Evolutionary conservation across 1,140 invertebrate species (phyloP).

Genomic region (Meloidogyne chitwoodi): DNA sequence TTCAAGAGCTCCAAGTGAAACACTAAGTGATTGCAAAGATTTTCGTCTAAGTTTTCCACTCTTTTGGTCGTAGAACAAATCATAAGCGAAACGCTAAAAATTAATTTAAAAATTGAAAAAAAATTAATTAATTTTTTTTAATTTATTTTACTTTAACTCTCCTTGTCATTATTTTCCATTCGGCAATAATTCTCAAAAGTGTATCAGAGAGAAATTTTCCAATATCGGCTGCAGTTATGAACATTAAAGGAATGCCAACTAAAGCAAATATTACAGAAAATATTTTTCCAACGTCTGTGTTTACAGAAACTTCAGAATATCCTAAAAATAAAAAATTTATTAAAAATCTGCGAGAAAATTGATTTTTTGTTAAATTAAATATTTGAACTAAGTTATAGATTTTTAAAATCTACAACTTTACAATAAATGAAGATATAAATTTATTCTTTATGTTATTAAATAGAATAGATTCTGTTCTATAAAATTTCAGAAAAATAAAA

Average conservation of each 20-base stretch:
- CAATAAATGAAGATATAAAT: neutral
- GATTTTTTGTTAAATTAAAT: too few relatives aligned
- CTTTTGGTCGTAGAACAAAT: conserved; percentile 47
- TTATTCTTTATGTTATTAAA: neutral
- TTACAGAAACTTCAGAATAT: conserved; percentile 60
- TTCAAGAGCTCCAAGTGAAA: conserved; percentile 46
- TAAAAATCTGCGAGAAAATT: neutral
- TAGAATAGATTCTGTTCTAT: neutral
- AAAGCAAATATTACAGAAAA: conserved; percentile 60
- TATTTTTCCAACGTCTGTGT: conserved; percentile 59
- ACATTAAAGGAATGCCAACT: conserved; percentile 60
- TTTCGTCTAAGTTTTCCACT: conserved; percentile 42
- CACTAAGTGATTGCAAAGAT: conserved; percentile 54
- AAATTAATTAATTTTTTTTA: neutral
- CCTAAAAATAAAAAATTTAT: conserved; percentile 46
- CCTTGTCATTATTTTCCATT: conserved; percentile 49
- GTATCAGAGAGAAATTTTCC: conserved; percentile 60
- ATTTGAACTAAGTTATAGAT: neutral
- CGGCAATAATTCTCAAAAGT: conserved; percentile 55
- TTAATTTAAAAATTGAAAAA: neutral
- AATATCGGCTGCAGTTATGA: conserved; percentile 60
- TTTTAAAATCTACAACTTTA: neutral
- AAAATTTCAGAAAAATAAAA: too few relatives aligned
- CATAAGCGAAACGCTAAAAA: conserved; percentile 28
- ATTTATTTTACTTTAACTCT: conserved; percentile 45